Base-by-base conservation (phyloP, 2,888 invertebrate species). In the Buathra laborator region DNA sequence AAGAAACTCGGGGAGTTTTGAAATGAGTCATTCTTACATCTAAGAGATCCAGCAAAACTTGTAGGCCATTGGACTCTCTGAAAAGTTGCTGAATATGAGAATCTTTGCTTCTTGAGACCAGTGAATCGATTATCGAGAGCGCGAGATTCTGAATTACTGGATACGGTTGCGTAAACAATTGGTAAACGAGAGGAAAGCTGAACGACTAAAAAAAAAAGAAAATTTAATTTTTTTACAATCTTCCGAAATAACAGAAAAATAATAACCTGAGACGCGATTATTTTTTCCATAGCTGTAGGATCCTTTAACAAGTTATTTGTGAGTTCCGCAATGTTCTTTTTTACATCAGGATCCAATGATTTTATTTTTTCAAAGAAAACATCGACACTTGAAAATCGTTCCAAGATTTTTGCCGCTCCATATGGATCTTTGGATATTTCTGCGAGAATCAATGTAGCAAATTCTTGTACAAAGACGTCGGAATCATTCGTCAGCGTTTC, bases 251-350 rank as follows among this genome's bases (percentile, higher is more conserved):
- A 37, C 9, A 7, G 12, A 0, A 16, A 9, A 7, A 75, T 29
- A 5, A 43, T 14, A 67, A 92, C 92, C 89, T 92, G 86, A 1
- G 90, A 78, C 1, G 71, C 43, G 0, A 86, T 71, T 24, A 95
- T 94, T 88, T 94, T 93, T 0, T 94, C 90, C 0, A 94, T 94
- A 44, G 94, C 94, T 0, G 94, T 89, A 0, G 95, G 94, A 82
- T 95, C 95, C 16, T 94, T 94, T n/a, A 95, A 90, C 0, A 95
- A 91, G 87, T 95, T 95, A 88, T 94, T 94, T 5, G 95, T 84
- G 78, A 95, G 95, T 94, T 95, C 95, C 12, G 95, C 90, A 78
- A 94, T 95, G 89, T 95, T 95, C 86, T 94, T 95, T 89, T 95
- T 95, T 0, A 95, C 94, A 86, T 96, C 95, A 16, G 95, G 95